phyloP scores from a whole-genome alignment of 2,797 vertebrate genomes.

The Sebastes minor region DNA sequence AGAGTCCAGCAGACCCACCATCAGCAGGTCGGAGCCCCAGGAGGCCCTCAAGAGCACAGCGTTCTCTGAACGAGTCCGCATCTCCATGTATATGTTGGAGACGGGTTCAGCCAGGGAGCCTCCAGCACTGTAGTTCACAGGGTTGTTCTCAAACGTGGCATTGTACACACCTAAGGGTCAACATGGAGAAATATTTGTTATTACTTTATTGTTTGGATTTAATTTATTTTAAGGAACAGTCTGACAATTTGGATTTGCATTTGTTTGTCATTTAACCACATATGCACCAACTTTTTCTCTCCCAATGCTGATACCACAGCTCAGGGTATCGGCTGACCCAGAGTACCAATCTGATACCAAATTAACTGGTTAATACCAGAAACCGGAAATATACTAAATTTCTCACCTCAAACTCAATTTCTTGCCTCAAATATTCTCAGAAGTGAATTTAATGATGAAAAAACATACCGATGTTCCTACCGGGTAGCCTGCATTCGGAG shows the following conservation, averaged over 20 bases:
- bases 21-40: constrained; percentile 77
- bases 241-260: not conserved
- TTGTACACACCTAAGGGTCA: constrained; percentile 85
- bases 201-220: not conserved
- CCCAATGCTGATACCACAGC: not conserved
- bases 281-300: not conserved
- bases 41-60: constrained; percentile 84
- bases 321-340: not conserved
- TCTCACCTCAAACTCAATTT: no score
- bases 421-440: no score
- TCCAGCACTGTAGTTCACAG: constrained; percentile 81
- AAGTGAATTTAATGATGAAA: no score
- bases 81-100: constrained; percentile 83
- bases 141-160: constrained; percentile 85
- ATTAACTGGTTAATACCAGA: no score
- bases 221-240: not conserved
- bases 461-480: no score
- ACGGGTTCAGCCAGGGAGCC: constrained; percentile 74
- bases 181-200: not conserved
- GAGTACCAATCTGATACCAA: not conserved
- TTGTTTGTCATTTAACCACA: not conserved
- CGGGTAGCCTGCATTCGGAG: no score
- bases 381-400: no score
- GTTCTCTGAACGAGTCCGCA: constrained; percentile 88
- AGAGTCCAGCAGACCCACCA: constrained; percentile 85